Evolutionary conservation across 2,113 vertebrate genomes (phyloP).

Genomic region (Antechinus stuartii): DNA sequence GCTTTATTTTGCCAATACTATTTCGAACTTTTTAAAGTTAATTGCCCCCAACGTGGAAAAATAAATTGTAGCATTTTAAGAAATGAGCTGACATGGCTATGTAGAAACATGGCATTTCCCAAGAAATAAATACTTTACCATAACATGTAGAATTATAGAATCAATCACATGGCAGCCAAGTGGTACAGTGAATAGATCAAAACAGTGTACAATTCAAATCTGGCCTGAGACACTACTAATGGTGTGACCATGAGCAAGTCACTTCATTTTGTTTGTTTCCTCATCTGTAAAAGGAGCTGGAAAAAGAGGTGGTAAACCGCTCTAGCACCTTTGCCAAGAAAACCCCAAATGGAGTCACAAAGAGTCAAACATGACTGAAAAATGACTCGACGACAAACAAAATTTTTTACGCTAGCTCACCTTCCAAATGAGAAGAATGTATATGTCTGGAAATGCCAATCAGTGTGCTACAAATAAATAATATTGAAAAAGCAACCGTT

Average conservation of each 20-base stretch:
- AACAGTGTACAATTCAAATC: no score
- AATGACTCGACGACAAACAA: not conserved
- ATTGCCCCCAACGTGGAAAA: not conserved
- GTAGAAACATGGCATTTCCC: not conserved
- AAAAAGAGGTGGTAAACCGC: not conserved
- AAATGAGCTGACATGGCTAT: not conserved
- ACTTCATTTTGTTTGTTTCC: not conserved
- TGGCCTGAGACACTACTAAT: no score
- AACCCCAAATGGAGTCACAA: not conserved
- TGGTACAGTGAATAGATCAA: not conserved
- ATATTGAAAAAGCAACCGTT: not conserved
- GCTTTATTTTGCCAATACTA: not conserved
- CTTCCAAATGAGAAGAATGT: not conserved
- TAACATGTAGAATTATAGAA: not conserved
- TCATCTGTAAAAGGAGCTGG: not conserved
- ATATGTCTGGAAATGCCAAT: not conserved
- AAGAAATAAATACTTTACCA: not conserved
- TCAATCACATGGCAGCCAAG: not conserved
- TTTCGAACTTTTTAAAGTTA: not conserved
- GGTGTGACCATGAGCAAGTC: not conserved
- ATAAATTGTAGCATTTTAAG: not conserved
- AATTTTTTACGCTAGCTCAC: not conserved
- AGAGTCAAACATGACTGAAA: not conserved
- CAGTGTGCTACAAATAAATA: not conserved
- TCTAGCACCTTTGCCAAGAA: not conserved